These are phyloP conservation scores for Eulemur mongoz DNA, from an alignment of 2,797 vertebrate species.

Conservation along the genomic window DNA sequence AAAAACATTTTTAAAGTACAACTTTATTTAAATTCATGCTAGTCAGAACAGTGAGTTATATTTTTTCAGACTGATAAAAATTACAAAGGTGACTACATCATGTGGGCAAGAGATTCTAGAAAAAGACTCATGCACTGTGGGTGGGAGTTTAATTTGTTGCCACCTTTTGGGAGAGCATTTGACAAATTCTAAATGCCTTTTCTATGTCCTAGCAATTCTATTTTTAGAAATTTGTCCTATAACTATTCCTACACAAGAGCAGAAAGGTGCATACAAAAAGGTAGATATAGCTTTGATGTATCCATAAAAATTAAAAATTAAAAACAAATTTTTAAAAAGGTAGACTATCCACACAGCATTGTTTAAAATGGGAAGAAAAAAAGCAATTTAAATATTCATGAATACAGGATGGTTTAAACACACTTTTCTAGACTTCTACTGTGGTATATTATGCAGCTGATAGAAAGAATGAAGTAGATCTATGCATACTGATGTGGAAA, in stretches of 20 bases:
- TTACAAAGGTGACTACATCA: background rate
- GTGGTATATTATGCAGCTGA: background rate
- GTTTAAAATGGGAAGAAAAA: background rate
- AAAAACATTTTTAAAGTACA: background rate
- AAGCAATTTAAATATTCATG: background rate
- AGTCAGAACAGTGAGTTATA: background rate
- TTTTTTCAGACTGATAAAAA: background rate
- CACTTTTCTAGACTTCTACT: background rate
- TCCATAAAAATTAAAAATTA: no score
- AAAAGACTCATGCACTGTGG: background rate
- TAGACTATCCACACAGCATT: background rate
- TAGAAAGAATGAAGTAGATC: background rate
- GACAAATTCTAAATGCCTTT: background rate
- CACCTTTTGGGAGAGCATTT: background rate
- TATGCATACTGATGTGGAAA: fast-evolving
- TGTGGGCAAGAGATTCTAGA: background rate
- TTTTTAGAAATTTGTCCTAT: background rate
- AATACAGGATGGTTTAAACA: background rate
- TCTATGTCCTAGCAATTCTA: background rate
- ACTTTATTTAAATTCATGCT: background rate
- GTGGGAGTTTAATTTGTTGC: background rate
- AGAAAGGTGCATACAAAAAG: background rate
- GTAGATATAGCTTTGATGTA: no score
- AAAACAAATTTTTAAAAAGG: no score
- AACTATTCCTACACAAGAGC: background rate